Evolutionary conservation across 2,113 vertebrate genomes (phyloP).

Genomic region (Toxostoma redivivum): DNA sequence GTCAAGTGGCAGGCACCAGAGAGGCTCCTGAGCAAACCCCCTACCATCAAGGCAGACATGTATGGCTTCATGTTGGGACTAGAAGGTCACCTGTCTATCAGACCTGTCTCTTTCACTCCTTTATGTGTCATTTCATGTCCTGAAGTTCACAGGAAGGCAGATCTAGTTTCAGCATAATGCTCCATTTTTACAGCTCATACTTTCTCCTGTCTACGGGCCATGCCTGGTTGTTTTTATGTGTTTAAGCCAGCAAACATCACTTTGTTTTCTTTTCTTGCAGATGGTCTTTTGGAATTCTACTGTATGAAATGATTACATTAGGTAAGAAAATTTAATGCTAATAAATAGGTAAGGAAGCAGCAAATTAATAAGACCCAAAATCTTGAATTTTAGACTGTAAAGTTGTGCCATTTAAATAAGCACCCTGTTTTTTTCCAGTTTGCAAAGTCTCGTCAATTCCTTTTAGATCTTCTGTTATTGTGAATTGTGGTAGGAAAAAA

Average conservation of each 20-base stretch:
- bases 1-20: slow-evolving; percentile 94
- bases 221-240: neutral
- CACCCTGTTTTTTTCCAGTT: neutral
- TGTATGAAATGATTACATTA: slow-evolving; percentile 91
- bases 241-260: neutral
- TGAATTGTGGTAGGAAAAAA: neutral
- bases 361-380: neutral
- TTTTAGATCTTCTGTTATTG: neutral
- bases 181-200: neutral
- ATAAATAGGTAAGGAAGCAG: neutral
- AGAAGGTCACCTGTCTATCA: neutral
- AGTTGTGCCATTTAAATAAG: neutral
- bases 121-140: neutral
- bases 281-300: slow-evolving; percentile 92
- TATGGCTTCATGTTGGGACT: slow-evolving; percentile 59
- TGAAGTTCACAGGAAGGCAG: neutral
- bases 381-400: neutral
- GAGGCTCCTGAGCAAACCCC: slow-evolving; percentile 72
- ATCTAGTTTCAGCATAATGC: neutral
- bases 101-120: neutral
- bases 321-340: slow-evolving; percentile 69
- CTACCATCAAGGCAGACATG: slow-evolving; percentile 82
- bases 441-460: neutral
- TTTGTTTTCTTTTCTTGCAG: slow-evolving; percentile 66
- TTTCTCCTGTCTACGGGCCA: neutral